These are phyloP conservation scores for Priocnemis perturbator DNA, from an alignment of 2,888 invertebrate genomes.

Conservation along the genomic window DNA sequence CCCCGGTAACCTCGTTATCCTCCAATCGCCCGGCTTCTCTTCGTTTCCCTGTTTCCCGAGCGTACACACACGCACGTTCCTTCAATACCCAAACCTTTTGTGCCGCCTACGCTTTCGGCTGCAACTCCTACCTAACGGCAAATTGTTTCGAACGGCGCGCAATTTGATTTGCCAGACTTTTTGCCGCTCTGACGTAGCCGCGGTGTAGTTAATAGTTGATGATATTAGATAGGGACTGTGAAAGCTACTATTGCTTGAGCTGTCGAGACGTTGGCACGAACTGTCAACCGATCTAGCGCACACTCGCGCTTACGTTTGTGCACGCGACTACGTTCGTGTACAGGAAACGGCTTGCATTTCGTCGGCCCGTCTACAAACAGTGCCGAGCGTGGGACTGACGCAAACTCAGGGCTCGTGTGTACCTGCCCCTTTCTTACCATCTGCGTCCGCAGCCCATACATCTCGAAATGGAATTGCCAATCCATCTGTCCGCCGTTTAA, in stretches of 20 bases:
- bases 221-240: too few relatives aligned
- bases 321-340: too few relatives aligned
- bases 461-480: conserved; percentile 53
- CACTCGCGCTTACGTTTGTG: not conserved
- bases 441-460: conserved; percentile 29
- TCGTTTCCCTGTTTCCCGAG: not conserved
- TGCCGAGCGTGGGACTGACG: conserved; percentile 1
- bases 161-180: conserved; percentile 18
- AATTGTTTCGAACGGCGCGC: conserved; percentile 27
- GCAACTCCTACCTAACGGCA: conserved; percentile 19
- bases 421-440: conserved; percentile 42
- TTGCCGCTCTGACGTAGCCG: not conserved
- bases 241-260: not conserved
- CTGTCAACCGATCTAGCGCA: conserved; percentile 25
- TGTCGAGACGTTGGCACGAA: conserved; percentile 34
- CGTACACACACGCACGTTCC: not conserved
- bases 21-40: conserved; percentile 12
- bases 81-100: conserved; percentile 4
- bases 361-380: conserved; percentile 14
- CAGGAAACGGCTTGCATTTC: not conserved
- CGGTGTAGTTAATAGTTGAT: conserved; percentile 2
- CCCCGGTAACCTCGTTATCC: conserved; percentile 34
- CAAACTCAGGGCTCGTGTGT: conserved; percentile 7
- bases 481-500: conserved; percentile 49
- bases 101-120: conserved; percentile 1